Evolutionary conservation across 2,797 vertebrate genomes (phyloP).

Genomic region (Hipposideros larvatus): DNA sequence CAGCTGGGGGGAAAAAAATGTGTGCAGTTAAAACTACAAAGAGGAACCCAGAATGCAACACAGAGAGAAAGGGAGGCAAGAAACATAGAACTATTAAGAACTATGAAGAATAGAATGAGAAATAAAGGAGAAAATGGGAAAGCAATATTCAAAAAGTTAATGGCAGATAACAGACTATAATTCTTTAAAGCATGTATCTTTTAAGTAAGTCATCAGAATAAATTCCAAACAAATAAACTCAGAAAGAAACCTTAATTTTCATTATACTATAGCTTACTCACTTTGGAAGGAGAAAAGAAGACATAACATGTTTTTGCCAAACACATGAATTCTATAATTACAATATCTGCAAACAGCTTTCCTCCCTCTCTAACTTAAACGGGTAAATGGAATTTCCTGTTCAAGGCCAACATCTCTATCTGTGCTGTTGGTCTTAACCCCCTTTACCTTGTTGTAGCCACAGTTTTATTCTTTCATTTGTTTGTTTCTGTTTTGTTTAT

Average conservation of each 20-base stretch:
- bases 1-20: background rate
- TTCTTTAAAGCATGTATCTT: background rate
- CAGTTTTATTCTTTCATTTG: background rate
- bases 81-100: background rate
- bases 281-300: background rate
- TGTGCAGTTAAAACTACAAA: background rate
- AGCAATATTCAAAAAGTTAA: background rate
- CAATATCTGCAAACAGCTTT: background rate
- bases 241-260: background rate
- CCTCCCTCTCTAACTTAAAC: background rate
- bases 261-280: background rate
- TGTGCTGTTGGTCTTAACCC: background rate
- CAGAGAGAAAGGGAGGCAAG: background rate
- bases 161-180: background rate
- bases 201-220: background rate
- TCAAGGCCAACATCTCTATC: background rate
- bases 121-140: background rate
- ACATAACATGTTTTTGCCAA: background rate
- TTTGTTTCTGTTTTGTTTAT: background rate
- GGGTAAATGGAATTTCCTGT: background rate
- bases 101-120: background rate
- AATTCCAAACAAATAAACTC: background rate
- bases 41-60: background rate
- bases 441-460: background rate
- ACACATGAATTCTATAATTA: background rate